These are phyloP conservation scores for Papilio aristodemus DNA, from an alignment of 1,140 invertebrate species.

Conservation along the genomic window DNA sequence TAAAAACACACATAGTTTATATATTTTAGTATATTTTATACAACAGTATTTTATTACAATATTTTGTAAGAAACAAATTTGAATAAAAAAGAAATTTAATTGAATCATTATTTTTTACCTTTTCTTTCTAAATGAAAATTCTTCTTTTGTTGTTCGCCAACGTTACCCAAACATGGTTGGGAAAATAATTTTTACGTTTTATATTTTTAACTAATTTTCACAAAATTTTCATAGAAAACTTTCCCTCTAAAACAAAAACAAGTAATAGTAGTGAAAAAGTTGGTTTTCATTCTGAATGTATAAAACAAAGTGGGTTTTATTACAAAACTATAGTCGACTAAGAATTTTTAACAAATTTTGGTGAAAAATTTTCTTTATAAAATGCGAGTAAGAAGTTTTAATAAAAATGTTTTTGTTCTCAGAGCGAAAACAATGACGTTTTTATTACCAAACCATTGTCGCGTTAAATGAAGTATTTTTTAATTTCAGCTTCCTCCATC, in stretches of 20 bases:
- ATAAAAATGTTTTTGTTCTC: slow-evolving; percentile 7
- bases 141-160: no score
- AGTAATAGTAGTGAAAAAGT: neutral
- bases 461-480: slow-evolving; percentile 13
- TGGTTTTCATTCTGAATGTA: neutral
- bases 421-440: neutral
- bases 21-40: no score
- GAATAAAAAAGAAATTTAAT: no score
- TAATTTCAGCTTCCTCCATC: neutral
- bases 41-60: no score
- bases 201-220: no score
- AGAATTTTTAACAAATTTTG: neutral
- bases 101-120: no score
- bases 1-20: no score
- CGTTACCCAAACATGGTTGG: no score
- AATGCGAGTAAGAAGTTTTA: neutral
- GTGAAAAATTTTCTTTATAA: neutral
- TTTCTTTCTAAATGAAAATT: no score
- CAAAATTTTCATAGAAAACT: no score
- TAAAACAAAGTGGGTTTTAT: neutral
- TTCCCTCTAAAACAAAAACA: neutral
- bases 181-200: no score
- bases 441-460: slow-evolving; percentile 1
- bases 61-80: no score
- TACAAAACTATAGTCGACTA: neutral